phyloP scores from a whole-genome alignment of 2,888 invertebrate genomes.

The Drosophila mimica region DNA sequence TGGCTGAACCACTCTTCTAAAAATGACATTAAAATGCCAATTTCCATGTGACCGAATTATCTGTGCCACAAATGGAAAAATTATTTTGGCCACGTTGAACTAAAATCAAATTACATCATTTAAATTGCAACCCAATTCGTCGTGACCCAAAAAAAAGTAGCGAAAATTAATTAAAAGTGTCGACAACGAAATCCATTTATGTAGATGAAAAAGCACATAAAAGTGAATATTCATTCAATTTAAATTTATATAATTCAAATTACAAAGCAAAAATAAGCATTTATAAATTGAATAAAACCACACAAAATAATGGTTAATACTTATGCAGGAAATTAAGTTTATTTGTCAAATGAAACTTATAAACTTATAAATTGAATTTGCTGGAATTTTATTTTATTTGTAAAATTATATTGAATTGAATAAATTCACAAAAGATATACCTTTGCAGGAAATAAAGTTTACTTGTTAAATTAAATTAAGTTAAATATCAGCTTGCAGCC shows the following conservation, averaged over 20 bases:
- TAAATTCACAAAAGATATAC: neutral
- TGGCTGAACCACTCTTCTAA: constrained; percentile 11
- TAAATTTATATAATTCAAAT: neutral
- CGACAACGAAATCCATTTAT: neutral
- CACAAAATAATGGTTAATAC: neutral
- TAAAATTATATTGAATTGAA: neutral
- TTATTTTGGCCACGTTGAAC: constrained; percentile 43
- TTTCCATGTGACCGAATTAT: constrained; percentile 51
- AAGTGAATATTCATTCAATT: neutral
- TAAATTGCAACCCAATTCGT: constrained; percentile 8
- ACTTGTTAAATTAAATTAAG: too few species aligned
- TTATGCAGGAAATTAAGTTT: neutral
- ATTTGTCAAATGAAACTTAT: neutral
- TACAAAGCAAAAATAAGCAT: neutral
- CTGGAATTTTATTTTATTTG: neutral
- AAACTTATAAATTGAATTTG: neutral
- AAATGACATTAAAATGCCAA: constrained; percentile 69
- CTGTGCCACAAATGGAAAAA: constrained; percentile 39
- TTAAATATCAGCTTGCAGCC: too few species aligned
- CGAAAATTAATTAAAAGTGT: constrained; percentile 20
- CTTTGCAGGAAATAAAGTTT: too few species aligned
- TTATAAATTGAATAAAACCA: neutral
- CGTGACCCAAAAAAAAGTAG: constrained; percentile 5
- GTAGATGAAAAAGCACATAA: neutral
- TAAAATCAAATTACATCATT: constrained; percentile 51